Evolutionary conservation across 1,140 invertebrate genomes (phyloP).

Genomic region (Rhyzopertha dominica): DNA sequence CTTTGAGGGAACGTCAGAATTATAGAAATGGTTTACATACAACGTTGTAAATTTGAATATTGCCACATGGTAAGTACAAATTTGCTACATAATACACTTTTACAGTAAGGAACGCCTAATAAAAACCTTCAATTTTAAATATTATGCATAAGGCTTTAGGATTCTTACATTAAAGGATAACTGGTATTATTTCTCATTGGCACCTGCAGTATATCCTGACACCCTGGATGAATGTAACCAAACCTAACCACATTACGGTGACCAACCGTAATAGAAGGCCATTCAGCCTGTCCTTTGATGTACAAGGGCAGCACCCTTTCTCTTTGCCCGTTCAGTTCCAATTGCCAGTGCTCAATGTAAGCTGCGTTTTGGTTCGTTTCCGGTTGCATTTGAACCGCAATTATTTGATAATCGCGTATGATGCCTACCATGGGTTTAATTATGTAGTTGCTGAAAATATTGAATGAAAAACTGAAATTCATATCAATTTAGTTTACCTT

Average conservation of each 20-base stretch:
- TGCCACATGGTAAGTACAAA: too few relatives aligned
- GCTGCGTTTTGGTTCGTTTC: constrained; percentile 4
- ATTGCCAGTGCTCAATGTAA: constrained; percentile 25
- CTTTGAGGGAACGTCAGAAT: too few relatives aligned
- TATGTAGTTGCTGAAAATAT: constrained; percentile 20
- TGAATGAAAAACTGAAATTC: constrained; percentile 2
- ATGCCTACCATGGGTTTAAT: constrained; percentile 30
- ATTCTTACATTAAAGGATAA: constrained; percentile 24
- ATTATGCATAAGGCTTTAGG: background rate
- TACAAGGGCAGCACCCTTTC: constrained; percentile 14
- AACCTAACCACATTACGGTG: constrained; percentile 23
- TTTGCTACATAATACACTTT: too few relatives aligned
- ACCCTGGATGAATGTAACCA: constrained; percentile 21
- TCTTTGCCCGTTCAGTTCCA: constrained; percentile 26
- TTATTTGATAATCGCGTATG: constrained; percentile 20
- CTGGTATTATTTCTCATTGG: constrained; percentile 21
- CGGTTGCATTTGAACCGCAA: constrained; percentile 22
- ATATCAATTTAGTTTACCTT: constrained; percentile 27
- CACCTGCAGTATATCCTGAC: constrained; percentile 14
- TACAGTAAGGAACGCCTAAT: too few relatives aligned
- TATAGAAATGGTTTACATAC: too few relatives aligned
- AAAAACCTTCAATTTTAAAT: constrained; percentile 3
- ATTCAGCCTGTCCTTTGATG: constrained; percentile 22
- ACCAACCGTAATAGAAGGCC: constrained; percentile 24
- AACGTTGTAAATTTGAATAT: too few relatives aligned